Evolutionary conservation across 2,797 vertebrate genomes (phyloP), one percentile per base, ranked within the genome.

Genomic region (Rhynchonycteris naso): DNA sequence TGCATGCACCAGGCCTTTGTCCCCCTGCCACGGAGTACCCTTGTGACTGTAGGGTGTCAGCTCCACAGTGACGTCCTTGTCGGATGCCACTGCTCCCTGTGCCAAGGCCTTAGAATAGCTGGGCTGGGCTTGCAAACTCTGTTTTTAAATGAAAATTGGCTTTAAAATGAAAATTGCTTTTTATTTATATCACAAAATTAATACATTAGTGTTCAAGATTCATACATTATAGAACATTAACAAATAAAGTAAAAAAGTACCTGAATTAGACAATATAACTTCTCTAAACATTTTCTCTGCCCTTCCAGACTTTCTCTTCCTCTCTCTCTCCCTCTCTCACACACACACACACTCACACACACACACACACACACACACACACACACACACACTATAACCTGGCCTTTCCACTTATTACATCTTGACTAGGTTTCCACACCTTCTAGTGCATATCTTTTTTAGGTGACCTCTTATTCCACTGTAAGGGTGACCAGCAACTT

Each of bases 41-140:
- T 95, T 89, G 19, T 98, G 96, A 24, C 96, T 98, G 95, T 98
- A 99, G 2, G 98, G 98, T 0, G 78, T 99, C 97, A 99, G 96
- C 97, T 98, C 98, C 9, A 99, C 52, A 0, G 97, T 88, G 22
- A 97, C 71, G 0, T 99, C 99, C 81, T 97, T 81, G 0, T 93
- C 97, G 0, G 98, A 97, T 0, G 98, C 98, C 87, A 99, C 98
- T 0, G 86, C 93, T 12, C 93, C 88, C 3, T 97, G 54, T 18
- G 61, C 92, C 11, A 76, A 33, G 75, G 95, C 87, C 13, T 43
- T 5, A 1, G 26, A 38, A 13, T 7, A 3, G 11, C 30, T 0
- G 58, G 65, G 52, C 58, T 72, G 65, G 52, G 5, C 18, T 22
- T 26, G 65, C 24, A 80, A 61, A 54, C 22, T 30, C 65, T 79